Evolutionary conservation across 2,888 invertebrate genomes (phyloP), one percentile per base, ranked within the genome.

Genomic region (Scrobipalpa atriplicella): DNA sequence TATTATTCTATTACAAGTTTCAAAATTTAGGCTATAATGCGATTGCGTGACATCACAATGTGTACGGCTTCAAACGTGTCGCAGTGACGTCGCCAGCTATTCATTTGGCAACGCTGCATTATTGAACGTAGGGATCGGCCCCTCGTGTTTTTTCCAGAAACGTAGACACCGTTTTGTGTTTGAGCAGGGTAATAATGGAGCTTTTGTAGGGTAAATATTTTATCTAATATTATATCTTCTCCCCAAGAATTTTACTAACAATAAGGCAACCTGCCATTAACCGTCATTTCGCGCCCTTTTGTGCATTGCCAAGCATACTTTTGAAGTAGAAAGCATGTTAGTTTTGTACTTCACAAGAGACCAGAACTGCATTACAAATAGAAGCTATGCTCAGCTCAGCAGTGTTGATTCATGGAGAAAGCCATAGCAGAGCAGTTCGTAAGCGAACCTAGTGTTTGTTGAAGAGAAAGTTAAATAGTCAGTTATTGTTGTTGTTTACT

Each of bases 401-500:
- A 61, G 41, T 61, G 41, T 41, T 61, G 61, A 61, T 13, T 61
- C 61, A 61, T 61, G 41, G 61, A 61, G 61, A 61, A 61, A 61
- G 61, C 61, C 61, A 61, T 41, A 41, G 41, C 61, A 61, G 16
- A 56, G 54, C 54, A 21, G 29, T 60, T 60, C 29, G 60, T 60
- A 60, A 60, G 60, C 38, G 38, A 29, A 60, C 61, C 41, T 41
- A 21, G 62, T 43, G 62, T 62, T 62, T 62, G 47, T 62, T 41
- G 29, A 47, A 62, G 62, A 62, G 61, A 61, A 61, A 61, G 61
- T 19, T 41, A 62, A 62, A 62, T 62, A 62, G 47, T 29, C 41
- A 47, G 47, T 62, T 21, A 47, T 47, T 62, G 62, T 62, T 62
- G 62, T 47, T 62, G 62, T 62, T 62, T 62, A 62, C 47, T 62